These are phyloP conservation scores for Drosophila austrosaltans DNA, from an alignment of 2,888 invertebrate genomes.

Conservation along the genomic window DNA sequence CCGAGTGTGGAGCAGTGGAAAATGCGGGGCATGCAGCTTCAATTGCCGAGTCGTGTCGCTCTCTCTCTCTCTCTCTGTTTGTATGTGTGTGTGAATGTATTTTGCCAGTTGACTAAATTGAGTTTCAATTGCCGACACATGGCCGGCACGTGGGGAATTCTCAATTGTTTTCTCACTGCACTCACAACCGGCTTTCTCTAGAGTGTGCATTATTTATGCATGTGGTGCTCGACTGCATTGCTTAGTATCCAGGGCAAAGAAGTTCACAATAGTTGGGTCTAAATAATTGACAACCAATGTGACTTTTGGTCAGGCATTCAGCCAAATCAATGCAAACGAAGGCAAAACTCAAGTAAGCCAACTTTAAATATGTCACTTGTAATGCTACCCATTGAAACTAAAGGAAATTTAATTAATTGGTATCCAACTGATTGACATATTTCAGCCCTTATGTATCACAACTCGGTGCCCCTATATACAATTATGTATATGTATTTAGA, in stretches of 20 bases:
- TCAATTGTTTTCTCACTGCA: conserved; percentile 61
- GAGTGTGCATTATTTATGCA: conserved; percentile 63
- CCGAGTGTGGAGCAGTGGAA: not conserved
- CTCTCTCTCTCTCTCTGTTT: conserved; percentile 13
- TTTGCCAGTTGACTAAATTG: conserved; percentile 71
- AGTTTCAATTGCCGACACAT: conserved; percentile 74
- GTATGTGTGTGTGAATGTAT: conserved; percentile 4
- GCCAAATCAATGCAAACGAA: conserved; percentile 5
- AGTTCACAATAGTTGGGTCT: conserved; percentile 35
- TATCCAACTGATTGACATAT: conserved; percentile 40
- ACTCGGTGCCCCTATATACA: not conserved
- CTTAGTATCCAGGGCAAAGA: conserved; percentile 10
- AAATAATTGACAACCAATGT: conserved; percentile 61
- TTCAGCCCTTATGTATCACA: not conserved
- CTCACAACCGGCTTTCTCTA: conserved; percentile 41
- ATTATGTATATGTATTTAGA: not conserved
- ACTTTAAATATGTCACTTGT: not conserved
- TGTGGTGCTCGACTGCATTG: conserved; percentile 43
- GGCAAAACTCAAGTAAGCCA: not conserved
- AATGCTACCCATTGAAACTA: not conserved
- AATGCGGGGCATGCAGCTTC: not conserved
- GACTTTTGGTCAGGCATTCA: conserved; percentile 8
- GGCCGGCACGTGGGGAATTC: conserved; percentile 69
- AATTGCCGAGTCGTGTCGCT: not conserved
- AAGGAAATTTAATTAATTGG: conserved; percentile 53